Evolutionary conservation across 2,113 vertebrate genomes (phyloP).

Genomic region (Ciconia boyciana): DNA sequence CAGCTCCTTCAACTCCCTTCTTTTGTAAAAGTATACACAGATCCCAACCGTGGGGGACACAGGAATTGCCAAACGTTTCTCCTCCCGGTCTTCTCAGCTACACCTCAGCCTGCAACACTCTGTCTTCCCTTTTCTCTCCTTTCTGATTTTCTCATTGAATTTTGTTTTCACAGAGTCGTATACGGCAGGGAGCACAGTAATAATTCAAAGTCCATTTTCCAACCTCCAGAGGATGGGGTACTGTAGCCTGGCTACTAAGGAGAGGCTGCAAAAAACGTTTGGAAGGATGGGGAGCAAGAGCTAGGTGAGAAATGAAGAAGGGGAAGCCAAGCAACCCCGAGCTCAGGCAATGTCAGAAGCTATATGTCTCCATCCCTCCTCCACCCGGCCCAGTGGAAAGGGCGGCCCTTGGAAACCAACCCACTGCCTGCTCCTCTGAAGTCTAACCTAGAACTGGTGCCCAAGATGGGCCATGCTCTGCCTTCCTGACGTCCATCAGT

Average conservation of each 20-base stretch:
- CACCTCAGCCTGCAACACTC: not conserved
- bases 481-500: accelerated
- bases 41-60: not conserved
- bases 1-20: not conserved
- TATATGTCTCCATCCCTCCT: not conserved
- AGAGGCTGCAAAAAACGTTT: accelerated
- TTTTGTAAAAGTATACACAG: not conserved
- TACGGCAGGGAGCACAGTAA: not conserved
- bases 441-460: not conserved
- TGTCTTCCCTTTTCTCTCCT: not conserved
- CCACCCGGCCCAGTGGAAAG: not conserved
- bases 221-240: not conserved
- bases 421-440: not conserved
- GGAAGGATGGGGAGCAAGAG: not conserved
- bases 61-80: not conserved
- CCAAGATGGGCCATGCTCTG: not conserved
- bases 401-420: not conserved
- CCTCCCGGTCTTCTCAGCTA: not conserved
- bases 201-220: not conserved
- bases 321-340: not conserved
- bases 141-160: not conserved
- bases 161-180: not conserved
- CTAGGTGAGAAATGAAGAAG: not conserved
- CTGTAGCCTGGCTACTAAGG: not conserved
- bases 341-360: accelerated